Evolutionary conservation across 1,140 invertebrate genomes (phyloP).

Genomic region (Lethrus apterus): DNA sequence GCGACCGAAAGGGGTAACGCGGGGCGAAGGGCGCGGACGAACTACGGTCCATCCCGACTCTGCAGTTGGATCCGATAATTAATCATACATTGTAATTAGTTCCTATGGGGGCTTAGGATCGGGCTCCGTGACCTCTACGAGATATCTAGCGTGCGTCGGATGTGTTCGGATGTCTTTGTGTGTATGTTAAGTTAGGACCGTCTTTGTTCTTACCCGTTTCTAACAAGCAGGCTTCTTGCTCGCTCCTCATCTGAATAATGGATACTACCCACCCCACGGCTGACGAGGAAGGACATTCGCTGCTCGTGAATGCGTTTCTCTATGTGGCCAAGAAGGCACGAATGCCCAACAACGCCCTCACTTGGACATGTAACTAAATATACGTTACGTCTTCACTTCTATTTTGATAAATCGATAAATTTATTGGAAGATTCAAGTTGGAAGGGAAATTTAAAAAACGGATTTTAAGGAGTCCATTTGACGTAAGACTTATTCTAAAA

Average conservation of each 20-base stretch:
- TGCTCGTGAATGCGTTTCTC: too few relatives aligned
- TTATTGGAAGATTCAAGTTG: too few relatives aligned
- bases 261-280: constrained; percentile 6
- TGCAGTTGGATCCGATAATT: constrained; percentile 39
- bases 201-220: constrained; percentile 13
- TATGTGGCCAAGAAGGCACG: too few relatives aligned
- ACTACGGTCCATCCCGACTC: constrained; percentile 33
- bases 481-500: too few relatives aligned
- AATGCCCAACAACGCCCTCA: too few relatives aligned
- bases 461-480: too few relatives aligned
- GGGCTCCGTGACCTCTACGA: constrained; percentile 11
- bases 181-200: constrained; percentile 12
- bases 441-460: too few relatives aligned
- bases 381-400: too few relatives aligned
- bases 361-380: too few relatives aligned
- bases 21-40: constrained; percentile 29
- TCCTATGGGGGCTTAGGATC: constrained; percentile 29
- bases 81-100: constrained; percentile 42
- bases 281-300: too few relatives aligned
- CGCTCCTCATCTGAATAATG: constrained; percentile 11
- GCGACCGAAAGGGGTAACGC: too few relatives aligned
- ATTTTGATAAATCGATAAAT: too few relatives aligned
- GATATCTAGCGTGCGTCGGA: constrained; percentile 15
- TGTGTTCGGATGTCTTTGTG: constrained; percentile 13
- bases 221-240: constrained; percentile 17